Evolutionary conservation across 2,888 invertebrate genomes (phyloP).

Genomic region (Noctua pronuba): DNA sequence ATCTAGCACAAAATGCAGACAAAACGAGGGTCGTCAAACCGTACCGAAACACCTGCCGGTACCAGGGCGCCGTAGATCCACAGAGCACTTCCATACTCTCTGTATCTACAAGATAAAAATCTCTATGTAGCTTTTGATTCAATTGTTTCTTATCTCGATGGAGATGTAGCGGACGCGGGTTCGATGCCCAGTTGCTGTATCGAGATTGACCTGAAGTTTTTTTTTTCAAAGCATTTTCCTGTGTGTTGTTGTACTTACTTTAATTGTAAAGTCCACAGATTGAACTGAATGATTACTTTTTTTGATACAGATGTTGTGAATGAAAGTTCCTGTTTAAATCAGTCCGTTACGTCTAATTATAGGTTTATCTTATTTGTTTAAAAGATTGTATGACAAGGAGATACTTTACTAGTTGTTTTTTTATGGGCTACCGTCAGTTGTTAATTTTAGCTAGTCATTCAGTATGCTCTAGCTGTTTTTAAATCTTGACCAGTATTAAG

Average conservation of each 20-base stretch:
- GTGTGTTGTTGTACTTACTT: slow-evolving; percentile 39
- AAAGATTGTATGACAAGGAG: background rate
- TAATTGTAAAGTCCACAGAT: slow-evolving; percentile 60
- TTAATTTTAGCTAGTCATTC: no score
- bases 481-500: background rate
- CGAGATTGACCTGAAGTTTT: slow-evolving; percentile 34
- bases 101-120: slow-evolving; percentile 62
- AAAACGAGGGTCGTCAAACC: slow-evolving; percentile 46
- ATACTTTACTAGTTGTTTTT: slow-evolving; percentile 6
- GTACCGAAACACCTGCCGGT: slow-evolving; percentile 50
- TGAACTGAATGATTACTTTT: slow-evolving; percentile 34
- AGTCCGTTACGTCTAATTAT: slow-evolving; percentile 28
- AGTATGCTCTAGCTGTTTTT: slow-evolving; percentile 8
- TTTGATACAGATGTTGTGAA: slow-evolving; percentile 31
- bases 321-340: slow-evolving; percentile 9
- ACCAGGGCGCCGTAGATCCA: slow-evolving; percentile 61
- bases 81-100: slow-evolving; percentile 59
- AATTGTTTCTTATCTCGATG: slow-evolving; percentile 82
- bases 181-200: slow-evolving; percentile 76
- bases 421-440: background rate
- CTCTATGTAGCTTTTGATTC: slow-evolving; percentile 74
- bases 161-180: slow-evolving; percentile 73
- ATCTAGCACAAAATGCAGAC: slow-evolving; percentile 36
- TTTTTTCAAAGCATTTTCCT: slow-evolving; percentile 43
- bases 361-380: slow-evolving; percentile 2